phyloP scores from a whole-genome alignment of 2,113 vertebrate species.

The Camelus bactrianus region DNA sequence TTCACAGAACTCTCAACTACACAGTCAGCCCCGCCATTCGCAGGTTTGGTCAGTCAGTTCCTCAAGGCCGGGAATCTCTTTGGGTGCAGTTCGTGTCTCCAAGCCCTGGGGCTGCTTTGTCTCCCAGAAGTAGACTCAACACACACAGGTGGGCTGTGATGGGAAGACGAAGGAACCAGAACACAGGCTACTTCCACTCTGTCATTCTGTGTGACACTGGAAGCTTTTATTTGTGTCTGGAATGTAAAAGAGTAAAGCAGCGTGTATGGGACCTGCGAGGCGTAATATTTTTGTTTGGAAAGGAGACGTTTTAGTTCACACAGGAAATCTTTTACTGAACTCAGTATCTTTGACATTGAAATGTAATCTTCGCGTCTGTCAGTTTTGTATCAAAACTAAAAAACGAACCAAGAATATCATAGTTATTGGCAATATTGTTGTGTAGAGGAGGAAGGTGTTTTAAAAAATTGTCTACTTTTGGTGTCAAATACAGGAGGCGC shows the following conservation, averaged over 20 bases:
- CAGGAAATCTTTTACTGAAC: not conserved
- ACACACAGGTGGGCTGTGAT: fast-evolving
- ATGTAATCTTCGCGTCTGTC: not conserved
- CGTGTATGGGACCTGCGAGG: not conserved
- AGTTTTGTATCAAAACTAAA: not conserved
- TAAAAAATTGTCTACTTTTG: not conserved
- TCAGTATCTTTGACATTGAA: not conserved
- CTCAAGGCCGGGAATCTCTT: not conserved
- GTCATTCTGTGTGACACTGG: not conserved
- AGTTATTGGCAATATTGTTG: not conserved
- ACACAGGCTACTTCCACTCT: not conserved
- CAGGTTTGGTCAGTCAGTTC: not conserved
- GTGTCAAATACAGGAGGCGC: not conserved
- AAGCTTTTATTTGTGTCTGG: not conserved
- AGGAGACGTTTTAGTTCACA: not conserved
- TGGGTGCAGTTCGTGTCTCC: not conserved
- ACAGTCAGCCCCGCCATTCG: not conserved
- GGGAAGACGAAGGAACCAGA: not conserved
- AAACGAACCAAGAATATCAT: not conserved
- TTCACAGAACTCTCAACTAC: not conserved
- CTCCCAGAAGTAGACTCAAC: too few species aligned
- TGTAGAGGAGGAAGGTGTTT: not conserved
- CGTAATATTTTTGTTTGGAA: not conserved
- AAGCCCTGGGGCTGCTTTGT: not conserved
- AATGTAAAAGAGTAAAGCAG: too few species aligned